Base-by-base conservation (phyloP, 1,140 invertebrate genomes). In the Neotoxoptera formosana region DNA sequence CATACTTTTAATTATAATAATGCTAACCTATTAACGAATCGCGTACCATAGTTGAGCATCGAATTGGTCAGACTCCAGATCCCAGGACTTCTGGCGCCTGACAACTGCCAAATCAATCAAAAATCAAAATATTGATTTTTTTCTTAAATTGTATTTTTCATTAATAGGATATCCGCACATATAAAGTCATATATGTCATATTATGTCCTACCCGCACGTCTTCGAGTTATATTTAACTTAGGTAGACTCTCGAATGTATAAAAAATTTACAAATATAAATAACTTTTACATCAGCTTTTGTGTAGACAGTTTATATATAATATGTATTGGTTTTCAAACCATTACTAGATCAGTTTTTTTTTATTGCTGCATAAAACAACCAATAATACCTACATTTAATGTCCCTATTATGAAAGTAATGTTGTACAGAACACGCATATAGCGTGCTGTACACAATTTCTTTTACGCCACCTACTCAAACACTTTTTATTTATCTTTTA, bases 351-450 rank as follows among this genome's bases (percentile, higher is more conserved):
- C 45, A 87, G 86, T 47, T 51, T 87, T 87, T 87, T 86, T 87
- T 87, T 87, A 87, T 47, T 86, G 25, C 84, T 47, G 11, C 7
- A 7, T 87, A 87, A 87, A 51, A 86, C 48, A 87, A 84, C 36
- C 86, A 48, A 87, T 87, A 87, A 86, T 86, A 45, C 30, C 30
- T 76, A 76, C 25, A 86, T 86, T 86, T 86, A 86, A 88, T 88
- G 87, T 89, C 21, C 34, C 51, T 89, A 89, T 87, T 87, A 87
- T 34, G 86, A 87, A 48, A 48, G 47, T 47, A 87, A 87, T 45
- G 51, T 89, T 36, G 11, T 41, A 51, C 34, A 36, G 23, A 89
- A 36, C n/a, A 53, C 48, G n/a, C n/a, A n/a, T n/a, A 89, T 53
- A 53, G 6, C n/a, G 0, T 21, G 17, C 41, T 25, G 11, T 17